Base-by-base conservation (phyloP, 2,888 invertebrate species). In the Trachelus troglodyta region DNA sequence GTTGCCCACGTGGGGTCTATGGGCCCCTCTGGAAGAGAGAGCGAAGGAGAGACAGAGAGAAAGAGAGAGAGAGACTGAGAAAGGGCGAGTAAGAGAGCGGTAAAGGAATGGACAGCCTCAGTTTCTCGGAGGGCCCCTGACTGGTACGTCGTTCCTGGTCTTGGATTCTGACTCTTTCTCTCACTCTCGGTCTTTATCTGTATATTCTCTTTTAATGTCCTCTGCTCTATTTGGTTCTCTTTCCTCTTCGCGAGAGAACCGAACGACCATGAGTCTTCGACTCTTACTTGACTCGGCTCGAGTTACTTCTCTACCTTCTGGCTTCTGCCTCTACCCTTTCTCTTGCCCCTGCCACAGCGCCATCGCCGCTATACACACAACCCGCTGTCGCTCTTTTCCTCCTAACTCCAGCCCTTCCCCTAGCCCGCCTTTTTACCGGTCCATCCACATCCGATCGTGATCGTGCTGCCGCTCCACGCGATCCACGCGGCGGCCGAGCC, bases 381-480 rank as follows among this genome's bases (percentile, higher is more conserved):
- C 56, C 56, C 56, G 23, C 56, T 56, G 56, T 56, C 56, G 56
- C 56, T 56, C 56, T 56, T 56, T 56, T 23, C 23, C 23, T 56
- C 23, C 56, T 1, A 56, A 56, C 56, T 15, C 56, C 56, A 23
- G 56, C 71, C 31, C 71, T 34, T 71, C 71, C 12, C 71, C 31
- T 31, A 12, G 71, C 12, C 15, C 33, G 31, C 31, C 71, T 71
- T 71, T 71, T 71, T 71, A 71, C 71, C 71, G 71, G 71, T 71
- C 71, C 71, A 71, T 71, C 71, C 31, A 71, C 71, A 34, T 34
- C 71, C 71, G 71, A 71, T 71, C 71, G 71, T 71, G 85, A 85
- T 85, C 85, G 79, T 83, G 85, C 83, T 80, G 81, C 79, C 82
- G 84, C 84, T 85, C 85, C 85, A 85, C 84, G 83, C 84, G 85